Evolutionary conservation across 2,797 vertebrate genomes (phyloP).

Genomic region (Ataeniobius toweri): DNA sequence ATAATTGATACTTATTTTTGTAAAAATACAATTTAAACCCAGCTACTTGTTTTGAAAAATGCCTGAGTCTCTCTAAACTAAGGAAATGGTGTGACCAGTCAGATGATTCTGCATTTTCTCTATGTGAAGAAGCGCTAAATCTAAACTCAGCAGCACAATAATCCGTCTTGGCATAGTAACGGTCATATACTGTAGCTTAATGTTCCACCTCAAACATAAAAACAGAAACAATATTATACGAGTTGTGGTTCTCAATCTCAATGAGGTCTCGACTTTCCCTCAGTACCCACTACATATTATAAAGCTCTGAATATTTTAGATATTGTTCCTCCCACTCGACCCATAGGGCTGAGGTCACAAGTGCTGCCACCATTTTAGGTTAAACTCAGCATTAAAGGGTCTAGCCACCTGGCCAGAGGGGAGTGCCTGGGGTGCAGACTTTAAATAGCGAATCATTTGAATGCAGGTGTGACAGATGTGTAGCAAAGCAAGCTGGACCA

Average conservation of each 20-base stretch:
- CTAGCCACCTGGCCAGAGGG: conserved; percentile 15
- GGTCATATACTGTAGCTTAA: conserved; percentile 10
- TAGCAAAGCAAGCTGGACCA: neutral
- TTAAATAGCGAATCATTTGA: neutral
- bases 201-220: conserved; percentile 42
- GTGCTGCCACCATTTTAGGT: conserved; percentile 59
- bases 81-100: too few relatives aligned
- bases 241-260: conserved; percentile 49
- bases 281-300: conserved; percentile 56
- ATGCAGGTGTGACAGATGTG: neutral
- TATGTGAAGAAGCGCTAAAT: conserved; percentile 5
- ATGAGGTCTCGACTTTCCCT: conserved; percentile 56
- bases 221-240: conserved; percentile 57
- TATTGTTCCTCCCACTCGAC: conserved; percentile 45
- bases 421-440: neutral
- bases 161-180: conserved; percentile 19
- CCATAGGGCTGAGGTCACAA: conserved; percentile 38
- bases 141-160: conserved; percentile 6
- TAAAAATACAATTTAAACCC: too few relatives aligned
- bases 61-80: neutral
- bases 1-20: too few relatives aligned
- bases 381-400: conserved; percentile 24
- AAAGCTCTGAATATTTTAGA: conserved; percentile 74
- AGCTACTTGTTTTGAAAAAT: too few relatives aligned
- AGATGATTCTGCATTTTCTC: neutral